Evolutionary conservation across 2,113 vertebrate genomes (phyloP).

Genomic region (Leucoraja erinaceus): DNA sequence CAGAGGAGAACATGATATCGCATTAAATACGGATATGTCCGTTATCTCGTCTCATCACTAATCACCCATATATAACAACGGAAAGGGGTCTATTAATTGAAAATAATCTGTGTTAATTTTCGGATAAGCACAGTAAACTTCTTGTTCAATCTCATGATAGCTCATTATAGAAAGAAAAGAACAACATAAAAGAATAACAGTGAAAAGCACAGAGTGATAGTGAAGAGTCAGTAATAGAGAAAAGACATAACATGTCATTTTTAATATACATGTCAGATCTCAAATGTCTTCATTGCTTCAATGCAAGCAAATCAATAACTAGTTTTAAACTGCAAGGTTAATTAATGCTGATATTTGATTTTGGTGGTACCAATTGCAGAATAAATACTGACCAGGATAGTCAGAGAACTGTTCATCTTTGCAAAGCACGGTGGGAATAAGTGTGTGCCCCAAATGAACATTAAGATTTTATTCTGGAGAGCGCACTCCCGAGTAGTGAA

Average conservation of each 20-base stretch:
- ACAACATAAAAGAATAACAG: neutral
- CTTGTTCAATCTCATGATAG: neutral
- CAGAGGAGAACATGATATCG: constrained; percentile 38
- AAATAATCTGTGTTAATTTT: neutral
- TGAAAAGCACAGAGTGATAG: neutral
- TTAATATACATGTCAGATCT: neutral
- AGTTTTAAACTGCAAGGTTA: neutral
- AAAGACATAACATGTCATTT: neutral
- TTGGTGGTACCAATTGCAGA: neutral
- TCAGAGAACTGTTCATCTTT: no score
- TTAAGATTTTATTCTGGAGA: neutral
- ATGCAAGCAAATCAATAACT: neutral
- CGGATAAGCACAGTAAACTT: neutral
- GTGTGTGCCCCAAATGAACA: neutral
- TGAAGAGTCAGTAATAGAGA: neutral
- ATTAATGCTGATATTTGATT: neutral
- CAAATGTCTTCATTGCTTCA: neutral
- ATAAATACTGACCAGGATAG: neutral
- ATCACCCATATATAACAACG: neutral
- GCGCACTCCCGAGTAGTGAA: neutral
- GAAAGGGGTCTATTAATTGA: neutral
- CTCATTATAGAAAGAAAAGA: neutral
- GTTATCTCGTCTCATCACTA: neutral
- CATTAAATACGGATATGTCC: neutral
- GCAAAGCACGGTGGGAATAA: neutral